Percentiles rank a stretch among this genome's conserved stretches.
These are phyloP conservation scores for Stegophylla sp. DNA, from an alignment of 2,888 invertebrate genomes.

Conservation along the genomic window DNA sequence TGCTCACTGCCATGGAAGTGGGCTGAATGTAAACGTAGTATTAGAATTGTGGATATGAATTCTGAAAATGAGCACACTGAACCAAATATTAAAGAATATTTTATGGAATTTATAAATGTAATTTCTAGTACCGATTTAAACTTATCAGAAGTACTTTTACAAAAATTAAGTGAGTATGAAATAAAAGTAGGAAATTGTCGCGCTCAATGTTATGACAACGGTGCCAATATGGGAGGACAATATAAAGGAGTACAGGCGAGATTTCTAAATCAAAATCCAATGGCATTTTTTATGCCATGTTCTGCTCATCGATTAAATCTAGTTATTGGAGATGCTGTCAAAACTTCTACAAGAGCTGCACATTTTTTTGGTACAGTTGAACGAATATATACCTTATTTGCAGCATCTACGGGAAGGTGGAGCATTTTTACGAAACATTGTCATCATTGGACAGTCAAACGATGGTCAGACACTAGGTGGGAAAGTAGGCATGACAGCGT, in stretches of 20 bases:
- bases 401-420: slow-evolving; percentile 38
- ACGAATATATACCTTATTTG: slow-evolving; percentile 50
- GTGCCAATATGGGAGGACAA: slow-evolving; percentile 16
- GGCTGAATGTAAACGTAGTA: no score
- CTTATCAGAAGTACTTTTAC: neutral
- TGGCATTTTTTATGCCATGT: slow-evolving; percentile 32
- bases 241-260: slow-evolving; percentile 18
- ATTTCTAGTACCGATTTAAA: neutral
- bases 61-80: neutral
- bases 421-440: slow-evolving; percentile 53
- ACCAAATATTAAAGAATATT: neutral
- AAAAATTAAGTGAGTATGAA: neutral
- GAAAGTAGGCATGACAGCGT: slow-evolving; percentile 2
- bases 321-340: slow-evolving; percentile 38
- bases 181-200: neutral
- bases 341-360: slow-evolving; percentile 53
- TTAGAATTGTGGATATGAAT: slow-evolving; percentile 3
- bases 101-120: neutral
- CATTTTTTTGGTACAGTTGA: slow-evolving; percentile 57
- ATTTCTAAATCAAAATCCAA: slow-evolving; percentile 8
- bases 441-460: slow-evolving; percentile 33
- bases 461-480: slow-evolving; percentile 41
- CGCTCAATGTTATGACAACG: slow-evolving; percentile 13
- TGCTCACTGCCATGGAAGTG: no score
- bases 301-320: slow-evolving; percentile 34